Base-by-base conservation (phyloP, 2,113 vertebrate species). In the Lagenorhynchus albirostris region DNA sequence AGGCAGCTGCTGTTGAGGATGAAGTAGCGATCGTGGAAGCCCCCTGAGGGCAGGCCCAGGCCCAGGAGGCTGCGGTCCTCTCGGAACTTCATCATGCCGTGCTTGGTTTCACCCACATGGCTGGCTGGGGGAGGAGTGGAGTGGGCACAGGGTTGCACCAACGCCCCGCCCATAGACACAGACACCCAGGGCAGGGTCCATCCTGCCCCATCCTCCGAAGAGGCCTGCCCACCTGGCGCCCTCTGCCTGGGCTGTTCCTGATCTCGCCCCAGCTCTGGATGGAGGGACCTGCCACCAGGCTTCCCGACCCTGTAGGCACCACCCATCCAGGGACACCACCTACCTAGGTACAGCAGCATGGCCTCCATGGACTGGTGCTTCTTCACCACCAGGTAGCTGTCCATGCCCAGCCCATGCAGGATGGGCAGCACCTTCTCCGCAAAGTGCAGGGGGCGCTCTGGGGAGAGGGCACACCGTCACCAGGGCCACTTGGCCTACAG, bases 1-100 rank as follows among this genome's bases (percentile, higher is more conserved):
- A 99, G 99, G 7, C 98, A 99, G 95, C 31, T 98, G 94, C 96
- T 98, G 94, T 98, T 99, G 70, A 99, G 99, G 97, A 99, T 99
- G 97, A 99, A 99, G 98, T 99, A 99, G 36, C 99, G 99, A 68
- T 99, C 99, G 0, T 99, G 99, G 98, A 99, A 99, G 97, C 99
- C 99, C 0, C 99, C 98, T 0, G 96, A 95, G 62, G 98, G 97
- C 3, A 99, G 98, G 5, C 99, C 99, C 38, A 99, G 98, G 5
- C 99, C 99, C 97, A 99, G 98, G 73, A 99, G 98, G 98, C 99
- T 99, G 76, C 99, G 99, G 98, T 99, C 99, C 96, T 99, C 99
- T 1, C 99, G 98, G 98, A 99, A 99, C 96, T 99, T 99, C 99
- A 99, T 99, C 98, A 99, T 99, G 29, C 99, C 99, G 0, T 99